These are phyloP conservation scores for Sebastes taczanowskii DNA, from an alignment of 2,797 vertebrate genomes.

Conservation along the genomic window DNA sequence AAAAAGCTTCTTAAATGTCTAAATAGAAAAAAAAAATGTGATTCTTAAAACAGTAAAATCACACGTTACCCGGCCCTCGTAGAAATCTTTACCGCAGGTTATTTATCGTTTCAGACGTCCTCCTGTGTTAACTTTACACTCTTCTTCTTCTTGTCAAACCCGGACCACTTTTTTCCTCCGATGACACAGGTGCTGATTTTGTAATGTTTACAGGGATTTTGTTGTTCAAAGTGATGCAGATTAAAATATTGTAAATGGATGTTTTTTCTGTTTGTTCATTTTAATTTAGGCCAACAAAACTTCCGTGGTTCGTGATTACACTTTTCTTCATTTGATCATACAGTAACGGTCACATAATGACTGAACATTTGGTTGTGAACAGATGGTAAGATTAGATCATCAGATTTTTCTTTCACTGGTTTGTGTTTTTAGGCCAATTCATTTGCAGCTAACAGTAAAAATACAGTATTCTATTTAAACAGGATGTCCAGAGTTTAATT, in stretches of 20 bases:
- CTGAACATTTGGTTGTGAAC: too few relatives aligned
- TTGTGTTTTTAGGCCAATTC: too few relatives aligned
- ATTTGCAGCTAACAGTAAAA: too few relatives aligned
- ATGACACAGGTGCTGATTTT: conserved; percentile 82
- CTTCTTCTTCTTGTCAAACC: conserved; percentile 30
- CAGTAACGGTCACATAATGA: too few relatives aligned
- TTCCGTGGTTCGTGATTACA: too few relatives aligned
- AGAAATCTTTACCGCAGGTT: neutral
- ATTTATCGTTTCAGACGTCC: neutral
- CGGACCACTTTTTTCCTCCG: conserved; percentile 62
- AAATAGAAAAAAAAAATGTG: too few relatives aligned
- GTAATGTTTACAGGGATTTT: conserved; percentile 81
- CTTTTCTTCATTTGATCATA: too few relatives aligned
- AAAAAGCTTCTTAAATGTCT: neutral
- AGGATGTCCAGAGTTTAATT: too few relatives aligned
- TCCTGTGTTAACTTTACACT: neutral
- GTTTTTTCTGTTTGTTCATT: neutral
- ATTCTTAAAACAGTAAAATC: neutral
- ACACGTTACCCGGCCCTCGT: neutral
- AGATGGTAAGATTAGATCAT: too few relatives aligned
- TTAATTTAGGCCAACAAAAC: neutral
- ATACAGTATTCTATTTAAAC: too few relatives aligned
- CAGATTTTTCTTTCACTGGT: too few relatives aligned
- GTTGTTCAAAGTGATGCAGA: conserved; percentile 75
- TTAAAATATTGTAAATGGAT: conserved; percentile 65